phyloP scores from a whole-genome alignment of 2,888 invertebrate genomes.

The Amphipoea oculea region DNA sequence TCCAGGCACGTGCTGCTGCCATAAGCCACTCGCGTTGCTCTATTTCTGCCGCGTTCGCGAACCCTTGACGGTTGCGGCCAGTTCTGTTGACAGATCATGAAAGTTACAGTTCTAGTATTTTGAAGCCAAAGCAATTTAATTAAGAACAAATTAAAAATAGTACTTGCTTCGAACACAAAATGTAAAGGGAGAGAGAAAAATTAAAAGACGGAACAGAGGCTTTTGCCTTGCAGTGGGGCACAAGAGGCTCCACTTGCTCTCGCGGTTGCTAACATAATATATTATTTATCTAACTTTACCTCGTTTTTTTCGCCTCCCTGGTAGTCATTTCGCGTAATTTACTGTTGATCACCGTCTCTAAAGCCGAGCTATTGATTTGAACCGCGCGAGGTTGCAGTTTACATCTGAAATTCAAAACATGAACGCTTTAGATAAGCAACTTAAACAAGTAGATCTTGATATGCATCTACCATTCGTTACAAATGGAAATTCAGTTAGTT shows the following conservation, averaged over 20 bases:
- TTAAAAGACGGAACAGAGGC: neutral
- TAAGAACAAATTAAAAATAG: neutral
- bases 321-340: constrained; percentile 86
- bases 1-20: constrained; percentile 93
- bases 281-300: constrained; percentile 72
- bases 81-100: constrained; percentile 80
- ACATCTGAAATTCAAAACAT: constrained; percentile 86
- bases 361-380: constrained; percentile 89
- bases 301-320: constrained; percentile 82
- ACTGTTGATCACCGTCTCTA: constrained; percentile 88
- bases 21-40: constrained; percentile 86
- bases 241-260: neutral
- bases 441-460: neutral
- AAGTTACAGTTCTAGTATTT: neutral
- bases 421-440: constrained; percentile 14
- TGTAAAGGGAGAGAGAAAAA: neutral
- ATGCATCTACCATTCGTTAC: neutral
- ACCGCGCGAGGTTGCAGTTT: constrained; percentile 89
- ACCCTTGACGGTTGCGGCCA: constrained; percentile 91
- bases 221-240: neutral
- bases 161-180: neutral
- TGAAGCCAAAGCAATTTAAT: neutral
- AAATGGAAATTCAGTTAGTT: neutral
- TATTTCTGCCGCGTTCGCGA: constrained; percentile 80
- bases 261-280: neutral